Conservation (phyloP, 2,113 vertebrate species). For the Stercorarius parasiticus region DNA sequence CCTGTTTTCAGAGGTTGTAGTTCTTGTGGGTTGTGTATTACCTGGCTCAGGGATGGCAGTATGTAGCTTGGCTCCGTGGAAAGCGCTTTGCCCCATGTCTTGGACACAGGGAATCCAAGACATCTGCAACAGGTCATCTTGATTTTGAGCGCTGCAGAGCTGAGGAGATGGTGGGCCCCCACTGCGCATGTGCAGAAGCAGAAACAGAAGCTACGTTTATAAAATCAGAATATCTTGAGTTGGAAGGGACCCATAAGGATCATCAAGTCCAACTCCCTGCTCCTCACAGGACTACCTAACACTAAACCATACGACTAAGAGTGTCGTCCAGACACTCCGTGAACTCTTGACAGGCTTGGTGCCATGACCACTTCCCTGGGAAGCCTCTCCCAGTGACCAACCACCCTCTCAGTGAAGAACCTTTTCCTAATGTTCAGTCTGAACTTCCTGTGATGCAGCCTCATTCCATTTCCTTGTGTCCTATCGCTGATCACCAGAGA, state of each 20-base stretch:
- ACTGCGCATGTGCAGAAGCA: not conserved
- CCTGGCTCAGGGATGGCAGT: not conserved
- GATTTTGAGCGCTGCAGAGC: not conserved
- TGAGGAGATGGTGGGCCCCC: not conserved
- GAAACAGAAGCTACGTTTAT: not conserved
- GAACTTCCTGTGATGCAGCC: not conserved
- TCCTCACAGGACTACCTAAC: not conserved
- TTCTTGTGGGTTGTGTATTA: not conserved
- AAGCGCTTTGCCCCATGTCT: not conserved
- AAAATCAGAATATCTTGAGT: not conserved
- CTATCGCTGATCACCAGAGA: too few species aligned
- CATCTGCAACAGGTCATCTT: not conserved
- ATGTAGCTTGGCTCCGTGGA: not conserved
- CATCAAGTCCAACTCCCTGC: not conserved
- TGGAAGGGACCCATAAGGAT: not conserved
- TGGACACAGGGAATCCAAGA: not conserved
- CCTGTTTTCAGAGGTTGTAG: not conserved
- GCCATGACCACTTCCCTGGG: not conserved
- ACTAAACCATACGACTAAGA: not conserved
- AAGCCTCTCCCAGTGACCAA: not conserved
- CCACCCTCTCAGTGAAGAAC: not conserved
- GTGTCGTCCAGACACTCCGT: not conserved
- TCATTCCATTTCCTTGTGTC: too few species aligned
- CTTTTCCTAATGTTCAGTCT: not conserved
- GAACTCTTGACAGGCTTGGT: not conserved